A percentile compares a stretch with the other conserved stretches of the same genome.
Evolutionary conservation across 2,113 vertebrate genomes (phyloP).

Genomic region (Seriola quinqueradiata): DNA sequence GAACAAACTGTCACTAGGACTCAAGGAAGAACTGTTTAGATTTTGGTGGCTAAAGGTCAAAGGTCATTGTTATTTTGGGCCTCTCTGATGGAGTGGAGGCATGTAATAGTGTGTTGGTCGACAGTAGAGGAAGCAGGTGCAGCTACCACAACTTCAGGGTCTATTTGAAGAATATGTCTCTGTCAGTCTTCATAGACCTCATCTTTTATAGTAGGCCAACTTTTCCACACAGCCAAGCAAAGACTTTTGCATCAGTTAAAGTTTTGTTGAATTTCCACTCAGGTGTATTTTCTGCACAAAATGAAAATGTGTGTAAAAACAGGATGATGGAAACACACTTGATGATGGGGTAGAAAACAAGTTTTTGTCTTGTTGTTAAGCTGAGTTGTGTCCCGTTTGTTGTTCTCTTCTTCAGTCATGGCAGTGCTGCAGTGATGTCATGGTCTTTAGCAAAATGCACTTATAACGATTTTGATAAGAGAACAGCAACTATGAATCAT

Average conservation of each 20-base stretch:
- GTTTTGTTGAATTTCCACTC: not conserved
- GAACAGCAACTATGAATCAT: not conserved
- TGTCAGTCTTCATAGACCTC: not conserved
- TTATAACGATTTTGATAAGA: not conserved
- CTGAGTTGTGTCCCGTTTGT: too few species aligned
- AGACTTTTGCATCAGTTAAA: not conserved
- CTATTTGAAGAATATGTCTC: not conserved
- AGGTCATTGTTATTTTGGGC: not conserved
- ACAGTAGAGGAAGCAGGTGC: not conserved
- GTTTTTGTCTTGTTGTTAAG: too few species aligned
- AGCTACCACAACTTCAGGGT: not conserved
- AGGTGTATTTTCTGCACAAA: not conserved
- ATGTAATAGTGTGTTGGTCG: not conserved
- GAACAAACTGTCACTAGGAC: too few species aligned
- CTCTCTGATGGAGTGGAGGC: not conserved
- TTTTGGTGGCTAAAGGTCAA: too few species aligned
- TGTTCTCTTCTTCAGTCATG: too few species aligned
- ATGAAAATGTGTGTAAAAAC: too few species aligned
- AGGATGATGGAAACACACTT: not conserved
- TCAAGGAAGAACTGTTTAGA: too few species aligned
- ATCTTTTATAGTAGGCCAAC: not conserved
- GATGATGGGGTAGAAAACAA: too few species aligned
- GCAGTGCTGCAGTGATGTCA: not conserved
- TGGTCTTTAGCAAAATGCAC: not conserved
- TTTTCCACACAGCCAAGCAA: not conserved